Base-by-base conservation (phyloP, 2,888 invertebrate genomes). In the Tipula unca region DNA sequence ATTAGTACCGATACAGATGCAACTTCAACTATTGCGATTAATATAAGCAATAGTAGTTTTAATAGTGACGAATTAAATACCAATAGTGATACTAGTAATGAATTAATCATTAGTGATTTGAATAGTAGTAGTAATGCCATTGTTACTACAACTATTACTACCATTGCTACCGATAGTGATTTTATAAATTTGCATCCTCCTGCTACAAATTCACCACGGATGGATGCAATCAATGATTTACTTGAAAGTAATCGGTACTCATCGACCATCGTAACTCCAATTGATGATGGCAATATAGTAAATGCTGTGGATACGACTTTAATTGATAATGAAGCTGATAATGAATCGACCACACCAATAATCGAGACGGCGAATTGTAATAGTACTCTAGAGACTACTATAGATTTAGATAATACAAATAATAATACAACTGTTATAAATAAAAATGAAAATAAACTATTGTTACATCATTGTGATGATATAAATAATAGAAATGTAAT, bases 161-260 rank as follows among this genome's bases (percentile, higher is more conserved):
- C 20, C 20, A 39, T 17, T 42, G n/a, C 20, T 13, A 42, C 36
- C 3, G 35, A 83, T 32, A 29, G 54, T 54, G 87, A 84, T 88
- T 87, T 86, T 90, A 90, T 83, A 89, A 89, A 88, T 86, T 87
- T 90, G 85, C 88, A 88, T 86, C 87, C 90, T 29, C 89, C 90
- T 35, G 87, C 88, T 82, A 88, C 89, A 86, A 90, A 90, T 86
- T 90, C 90, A 86, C 88, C 89, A 83, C 89, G 90, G 84, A 87
- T 90, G 20, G 89, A 90, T n/a, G 90, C 89, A 87, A 90, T 91
- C 36, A 90, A 90, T 87, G 89, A 91, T 88, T 88, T 90, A 86
- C 86, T 91, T 85, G 90, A 90, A 86, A 90, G 89, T 86, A 90
- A 89, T 89, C 89, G 90, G 1, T 90, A 88, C 87, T 82, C 90